A percentile compares a stretch with the other conserved stretches of the same genome.
These are phyloP conservation scores for Dendroctonus ponderosae DNA, from an alignment of 1,140 invertebrate genomes.

Conservation along the genomic window DNA sequence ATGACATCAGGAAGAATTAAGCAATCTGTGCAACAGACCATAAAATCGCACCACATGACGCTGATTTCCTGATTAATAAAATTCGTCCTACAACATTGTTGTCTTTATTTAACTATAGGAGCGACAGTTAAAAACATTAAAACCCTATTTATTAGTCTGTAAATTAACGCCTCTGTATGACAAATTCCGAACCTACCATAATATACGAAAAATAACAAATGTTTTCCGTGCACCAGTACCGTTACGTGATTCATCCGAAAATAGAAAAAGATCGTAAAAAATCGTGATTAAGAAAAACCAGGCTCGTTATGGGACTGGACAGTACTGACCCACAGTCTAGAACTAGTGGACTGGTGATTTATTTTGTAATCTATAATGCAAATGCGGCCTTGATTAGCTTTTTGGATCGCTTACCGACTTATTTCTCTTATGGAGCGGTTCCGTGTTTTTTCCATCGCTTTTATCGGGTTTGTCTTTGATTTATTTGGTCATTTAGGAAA, in stretches of 20 bases:
- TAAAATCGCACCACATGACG: too few relatives aligned
- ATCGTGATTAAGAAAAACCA: constrained; percentile 23
- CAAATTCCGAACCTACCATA: constrained; percentile 4
- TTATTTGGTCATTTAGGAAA: constrained; percentile 13
- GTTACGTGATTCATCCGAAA: constrained; percentile 25
- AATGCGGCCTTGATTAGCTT: constrained; percentile 34
- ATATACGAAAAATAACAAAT: constrained; percentile 12
- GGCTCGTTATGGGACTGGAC: constrained; percentile 11
- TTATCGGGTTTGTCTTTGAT: constrained; percentile 20
- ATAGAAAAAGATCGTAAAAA: constrained; percentile 25
- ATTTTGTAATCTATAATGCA: constrained; percentile 36
- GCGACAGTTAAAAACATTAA: too few relatives aligned
- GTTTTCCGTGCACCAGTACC: constrained; percentile 14
- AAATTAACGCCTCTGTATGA: background rate
- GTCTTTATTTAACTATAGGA: too few relatives aligned
- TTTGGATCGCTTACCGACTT: constrained; percentile 30
- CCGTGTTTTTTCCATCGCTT: constrained; percentile 19
- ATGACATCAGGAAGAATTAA: too few relatives aligned
- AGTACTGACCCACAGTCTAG: constrained; percentile 33
- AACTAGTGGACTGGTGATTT: constrained; percentile 29
- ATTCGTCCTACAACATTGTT: too few relatives aligned
- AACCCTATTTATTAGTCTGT: too few relatives aligned
- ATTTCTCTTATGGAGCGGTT: constrained; percentile 10
- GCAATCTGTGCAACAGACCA: too few relatives aligned
- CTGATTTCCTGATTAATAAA: too few relatives aligned